These are phyloP conservation scores for Tachina grossa DNA, from an alignment of 2,888 invertebrate species.

Conservation along the genomic window DNA sequence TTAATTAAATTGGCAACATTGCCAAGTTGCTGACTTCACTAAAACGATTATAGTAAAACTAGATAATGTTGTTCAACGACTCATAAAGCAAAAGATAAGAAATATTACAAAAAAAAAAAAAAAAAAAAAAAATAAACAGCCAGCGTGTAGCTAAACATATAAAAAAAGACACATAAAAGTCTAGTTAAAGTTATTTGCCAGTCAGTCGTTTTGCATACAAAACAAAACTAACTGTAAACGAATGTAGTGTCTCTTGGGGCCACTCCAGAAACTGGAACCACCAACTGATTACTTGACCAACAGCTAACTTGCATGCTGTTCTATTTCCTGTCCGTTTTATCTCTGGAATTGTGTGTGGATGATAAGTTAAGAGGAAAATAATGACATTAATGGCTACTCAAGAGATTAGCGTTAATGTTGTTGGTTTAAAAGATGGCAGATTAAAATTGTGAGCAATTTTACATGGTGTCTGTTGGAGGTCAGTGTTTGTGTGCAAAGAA, in stretches of 20 bases:
- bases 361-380: constrained; percentile 67
- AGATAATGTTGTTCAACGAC: constrained; percentile 38
- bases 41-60: background rate
- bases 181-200: constrained; percentile 27
- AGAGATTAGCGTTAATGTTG: constrained; percentile 63
- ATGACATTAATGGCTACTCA: constrained; percentile 66
- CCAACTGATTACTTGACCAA: constrained; percentile 14
- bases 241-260: background rate
- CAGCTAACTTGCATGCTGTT: background rate
- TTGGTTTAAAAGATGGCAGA: constrained; percentile 48
- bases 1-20: constrained; percentile 25
- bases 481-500: background rate
- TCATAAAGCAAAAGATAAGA: constrained; percentile 51
- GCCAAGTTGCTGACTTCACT: constrained; percentile 8
- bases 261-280: background rate
- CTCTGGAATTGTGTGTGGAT: constrained; percentile 44
- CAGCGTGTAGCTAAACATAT: constrained; percentile 34
- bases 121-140: background rate
- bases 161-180: constrained; percentile 30
- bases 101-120: constrained; percentile 10
- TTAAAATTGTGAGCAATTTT: constrained; percentile 45
- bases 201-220: constrained; percentile 18
- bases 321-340: constrained; percentile 45
- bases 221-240: constrained; percentile 3
- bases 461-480: background rate